Percentiles rank a stretch among this genome's conserved stretches.
Conservation (phyloP, 2,888 invertebrate species). For the Erebia aethiops region DNA sequence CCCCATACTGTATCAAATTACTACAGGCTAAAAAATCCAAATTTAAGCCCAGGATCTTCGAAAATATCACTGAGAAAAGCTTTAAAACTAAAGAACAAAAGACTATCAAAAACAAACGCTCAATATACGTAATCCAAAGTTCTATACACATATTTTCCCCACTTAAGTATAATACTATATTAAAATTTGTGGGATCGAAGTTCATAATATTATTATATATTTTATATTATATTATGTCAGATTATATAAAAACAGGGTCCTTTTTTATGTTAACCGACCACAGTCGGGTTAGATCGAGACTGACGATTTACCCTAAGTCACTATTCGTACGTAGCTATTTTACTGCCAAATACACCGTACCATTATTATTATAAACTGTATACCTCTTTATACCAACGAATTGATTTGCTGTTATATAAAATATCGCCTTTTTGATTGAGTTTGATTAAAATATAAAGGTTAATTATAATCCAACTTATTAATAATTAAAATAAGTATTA, state of each 20-base stretch:
- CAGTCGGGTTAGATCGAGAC: constrained; percentile 58
- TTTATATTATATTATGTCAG: constrained; percentile 41
- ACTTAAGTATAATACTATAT: constrained; percentile 9
- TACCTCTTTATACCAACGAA: constrained; percentile 3
- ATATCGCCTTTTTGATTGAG: constrained; percentile 1
- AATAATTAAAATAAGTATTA: background rate
- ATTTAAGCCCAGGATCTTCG: background rate
- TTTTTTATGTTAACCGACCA: constrained; percentile 45
- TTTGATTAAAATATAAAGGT: constrained; percentile 4
- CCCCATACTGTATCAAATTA: background rate
- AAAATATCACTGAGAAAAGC: constrained; percentile 7
- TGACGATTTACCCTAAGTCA: constrained; percentile 62
- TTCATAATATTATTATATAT: constrained; percentile 37
- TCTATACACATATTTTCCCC: constrained; percentile 2
- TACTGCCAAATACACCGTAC: constrained; percentile 27
- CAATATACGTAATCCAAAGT: background rate
- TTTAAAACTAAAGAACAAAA: constrained; percentile 9
- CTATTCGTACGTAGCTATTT: constrained; percentile 37
- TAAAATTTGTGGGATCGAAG: constrained; percentile 40
- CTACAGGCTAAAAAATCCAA: background rate
- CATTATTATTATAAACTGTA: constrained; percentile 9
- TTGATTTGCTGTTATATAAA: background rate
- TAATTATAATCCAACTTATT: background rate
- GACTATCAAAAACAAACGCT: constrained; percentile 10
- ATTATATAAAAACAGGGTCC: constrained; percentile 51